phyloP scores from a whole-genome alignment of 2,888 invertebrate species.

The Mesoligia furuncula region DNA sequence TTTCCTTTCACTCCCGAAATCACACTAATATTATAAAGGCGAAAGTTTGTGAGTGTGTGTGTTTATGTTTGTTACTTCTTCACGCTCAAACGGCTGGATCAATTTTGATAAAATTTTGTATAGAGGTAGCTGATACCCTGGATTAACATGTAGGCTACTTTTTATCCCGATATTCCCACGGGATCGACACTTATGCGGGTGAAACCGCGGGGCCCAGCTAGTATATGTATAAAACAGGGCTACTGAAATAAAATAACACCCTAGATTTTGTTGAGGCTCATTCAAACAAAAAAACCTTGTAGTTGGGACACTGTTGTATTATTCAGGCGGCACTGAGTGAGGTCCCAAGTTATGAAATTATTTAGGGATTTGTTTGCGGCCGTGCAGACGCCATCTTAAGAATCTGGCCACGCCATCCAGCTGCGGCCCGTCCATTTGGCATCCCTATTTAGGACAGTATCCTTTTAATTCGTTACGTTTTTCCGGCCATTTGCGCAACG shows the following conservation, averaged over 20 bases:
- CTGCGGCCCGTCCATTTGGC: constrained; percentile 49
- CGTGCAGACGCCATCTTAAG: constrained; percentile 62
- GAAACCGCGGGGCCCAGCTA: too few relatives aligned
- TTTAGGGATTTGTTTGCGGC: constrained; percentile 59
- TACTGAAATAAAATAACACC: constrained; percentile 31
- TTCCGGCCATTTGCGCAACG: constrained; percentile 43
- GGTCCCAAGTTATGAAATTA: constrained; percentile 59
- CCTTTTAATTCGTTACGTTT: constrained; percentile 52
- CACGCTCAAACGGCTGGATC: too few relatives aligned
- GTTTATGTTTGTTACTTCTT: too few relatives aligned
- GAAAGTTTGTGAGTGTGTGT: too few relatives aligned
- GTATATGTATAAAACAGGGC: constrained; percentile 41
- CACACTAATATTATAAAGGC: too few relatives aligned
- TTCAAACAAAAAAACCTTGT: constrained; percentile 37
- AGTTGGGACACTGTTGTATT: constrained; percentile 41
- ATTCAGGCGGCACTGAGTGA: constrained; percentile 56
- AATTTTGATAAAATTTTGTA: too few relatives aligned
- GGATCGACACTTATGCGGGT: too few relatives aligned
- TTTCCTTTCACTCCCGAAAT: constrained; percentile 32
- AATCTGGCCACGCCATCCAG: constrained; percentile 44
- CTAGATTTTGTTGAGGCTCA: constrained; percentile 20
- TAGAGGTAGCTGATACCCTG: too few relatives aligned
- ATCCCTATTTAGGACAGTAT: constrained; percentile 45
- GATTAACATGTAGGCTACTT: too few relatives aligned
- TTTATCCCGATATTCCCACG: too few relatives aligned